Base-by-base conservation (phyloP, 35 echinoderm and acorn worm species). In the Apostichopus japonicus region DNA sequence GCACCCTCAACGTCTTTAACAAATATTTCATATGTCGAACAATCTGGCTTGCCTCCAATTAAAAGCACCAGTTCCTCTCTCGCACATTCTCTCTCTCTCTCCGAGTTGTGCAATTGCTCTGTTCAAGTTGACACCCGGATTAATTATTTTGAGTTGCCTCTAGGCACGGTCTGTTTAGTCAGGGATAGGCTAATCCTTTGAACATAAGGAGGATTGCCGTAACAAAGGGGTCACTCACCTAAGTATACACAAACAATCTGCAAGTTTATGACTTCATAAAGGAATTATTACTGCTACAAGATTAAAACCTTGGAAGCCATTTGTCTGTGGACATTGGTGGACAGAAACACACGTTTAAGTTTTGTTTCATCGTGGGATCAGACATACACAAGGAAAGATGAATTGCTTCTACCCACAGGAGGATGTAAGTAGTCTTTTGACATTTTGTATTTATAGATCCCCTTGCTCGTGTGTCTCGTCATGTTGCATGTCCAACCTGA, bases 381-480 rank as follows among this genome's bases (percentile, higher is more conserved):
- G 24, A 23, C 7, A 22, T 44, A 44, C 33, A 44, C 33, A 16
- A 23, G 17, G 78, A 55, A 84, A 55, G 6, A 84, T 84, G 81
- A 84, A 84, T 84, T 84, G 81, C 81, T 84, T 84, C 23, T 53
- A 57, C 56, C 79, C 53, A 83, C 79, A 83, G 51, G 79, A 83
- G 54, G 79, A 83, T 9, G 79, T 83, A 55, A 83, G 79, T 80
- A 80, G 33, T 81, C 79, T 6, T 13, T 54, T 83, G 79, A 83
- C 52, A 83, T 52, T 52, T 15, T 83, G 3, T 15, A n/a, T 21
- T 54, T 10, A 55, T 10, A 19, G 54, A 52, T 44, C 44, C 54
- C 54, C 52, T 33, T n/a, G 33, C 79, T 83, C 79, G 11, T 67
- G 63, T 67, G 11, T 67, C 63, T 67, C 63, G 63, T 19, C 11